Evolutionary conservation across 2,113 vertebrate genomes (phyloP), one percentile per base, ranked within the genome.

Genomic region (Cheirogaleus medius): DNA sequence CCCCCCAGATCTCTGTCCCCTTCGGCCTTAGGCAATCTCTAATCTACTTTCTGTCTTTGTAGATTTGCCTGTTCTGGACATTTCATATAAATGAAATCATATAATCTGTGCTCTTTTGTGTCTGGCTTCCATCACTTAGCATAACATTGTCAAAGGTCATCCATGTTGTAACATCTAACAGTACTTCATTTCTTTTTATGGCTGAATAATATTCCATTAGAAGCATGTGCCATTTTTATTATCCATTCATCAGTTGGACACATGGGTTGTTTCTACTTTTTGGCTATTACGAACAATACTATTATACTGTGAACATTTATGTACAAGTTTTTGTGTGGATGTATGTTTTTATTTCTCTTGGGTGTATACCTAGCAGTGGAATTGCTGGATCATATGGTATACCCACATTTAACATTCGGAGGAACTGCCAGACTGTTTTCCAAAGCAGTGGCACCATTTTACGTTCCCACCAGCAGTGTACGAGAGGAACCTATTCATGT

Each of bases 331-430:
- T 91, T 68, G 49, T 64, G 18, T 39, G 44, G 25, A 47, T n/a
- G 18, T 32, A 15, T 49, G 44, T 83, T 94, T 84, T 84, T 93
- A 32, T 84, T 97, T 92, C 71, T 90, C 58, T 86, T 84, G 69
- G 42, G 54, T 68, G 34, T 60, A 88, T 25, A 49, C 44, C 78
- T 52, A 74, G 56, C 13, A 87, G 73, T 34, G n/a, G 60, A 73
- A 80, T 68, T 78, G 25, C 71, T 78, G 14, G 71, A 23, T 95
- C 66, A 56, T n/a, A 13, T 44, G n/a, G 32, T 54, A 76, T 39
- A 44, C 54, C 52, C 78, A 32, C 56, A 54, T 81, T 76, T 63
- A 92, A 87, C 76, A 85, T 88, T 92, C 21, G 82, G 88, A 94
- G 54, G 44, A 90, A 64, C 80, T 84, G 49, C 42, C 68, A 47